phyloP scores from a whole-genome alignment of 2,888 invertebrate species.

The Alsophila aescularia region DNA sequence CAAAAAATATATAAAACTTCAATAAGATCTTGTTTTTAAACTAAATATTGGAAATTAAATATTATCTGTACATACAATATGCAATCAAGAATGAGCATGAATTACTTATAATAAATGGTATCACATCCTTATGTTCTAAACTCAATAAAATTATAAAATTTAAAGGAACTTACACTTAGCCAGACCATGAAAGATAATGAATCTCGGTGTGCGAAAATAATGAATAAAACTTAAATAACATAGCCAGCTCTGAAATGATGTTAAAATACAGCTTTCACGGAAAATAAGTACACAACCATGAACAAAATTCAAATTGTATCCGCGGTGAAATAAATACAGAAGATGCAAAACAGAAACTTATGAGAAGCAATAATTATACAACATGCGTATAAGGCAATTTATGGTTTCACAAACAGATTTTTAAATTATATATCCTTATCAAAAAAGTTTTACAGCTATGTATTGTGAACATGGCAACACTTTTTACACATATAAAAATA shows the following conservation, averaged over 20 bases:
- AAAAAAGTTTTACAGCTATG: slow-evolving; percentile 60
- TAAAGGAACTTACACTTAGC: slow-evolving; percentile 80
- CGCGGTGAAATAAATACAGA: slow-evolving; percentile 12
- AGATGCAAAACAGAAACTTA: slow-evolving; percentile 40
- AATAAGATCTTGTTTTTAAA: slow-evolving; percentile 67
- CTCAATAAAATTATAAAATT: slow-evolving; percentile 67
- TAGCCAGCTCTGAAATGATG: background rate
- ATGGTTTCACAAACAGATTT: slow-evolving; percentile 4
- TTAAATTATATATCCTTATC: slow-evolving; percentile 1
- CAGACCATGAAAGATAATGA: slow-evolving; percentile 65
- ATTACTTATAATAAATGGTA: slow-evolving; percentile 80
- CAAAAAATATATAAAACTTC: slow-evolving; percentile 63
- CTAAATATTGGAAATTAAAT: slow-evolving; percentile 57
- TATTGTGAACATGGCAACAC: slow-evolving; percentile 82
- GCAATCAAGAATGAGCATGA: slow-evolving; percentile 56
- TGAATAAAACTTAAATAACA: background rate
- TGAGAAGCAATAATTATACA: slow-evolving; percentile 8
- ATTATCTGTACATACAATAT: slow-evolving; percentile 63
- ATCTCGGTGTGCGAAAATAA: slow-evolving; percentile 36
- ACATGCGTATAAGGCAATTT: background rate
- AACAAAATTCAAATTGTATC: slow-evolving; percentile 38
- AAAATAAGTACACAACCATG: slow-evolving; percentile 82
- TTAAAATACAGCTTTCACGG: slow-evolving; percentile 42
- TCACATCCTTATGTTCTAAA: slow-evolving; percentile 80
- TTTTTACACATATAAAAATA: slow-evolving; percentile 83